Conservation (phyloP, 2,888 invertebrate genomes). For the Trissolcus brochymenae region DNA sequence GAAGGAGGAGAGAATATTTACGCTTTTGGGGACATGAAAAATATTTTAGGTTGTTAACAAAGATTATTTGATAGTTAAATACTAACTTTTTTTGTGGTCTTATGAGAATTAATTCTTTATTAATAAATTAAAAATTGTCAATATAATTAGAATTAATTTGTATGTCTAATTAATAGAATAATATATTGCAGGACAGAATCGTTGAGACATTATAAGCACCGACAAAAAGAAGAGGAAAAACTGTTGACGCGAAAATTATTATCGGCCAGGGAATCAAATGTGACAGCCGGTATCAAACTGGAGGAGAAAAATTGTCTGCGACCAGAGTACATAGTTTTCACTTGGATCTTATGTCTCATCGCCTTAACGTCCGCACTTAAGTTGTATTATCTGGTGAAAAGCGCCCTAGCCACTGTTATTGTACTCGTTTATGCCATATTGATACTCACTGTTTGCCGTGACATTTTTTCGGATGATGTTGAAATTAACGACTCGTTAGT, state of each 20-base stretch:
- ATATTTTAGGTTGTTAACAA: slow-evolving; percentile 51
- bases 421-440: slow-evolving; percentile 85
- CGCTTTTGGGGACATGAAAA: slow-evolving; percentile 64
- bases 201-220: slow-evolving; percentile 58
- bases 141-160: too few relatives aligned
- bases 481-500: slow-evolving; percentile 61
- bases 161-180: not conserved
- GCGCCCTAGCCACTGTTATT: slow-evolving; percentile 86
- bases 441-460: slow-evolving; percentile 80
- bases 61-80: not conserved
- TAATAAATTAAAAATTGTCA: too few relatives aligned
- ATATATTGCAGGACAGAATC: slow-evolving; percentile 33
- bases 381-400: slow-evolving; percentile 91
- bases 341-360: slow-evolving; percentile 94
- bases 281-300: slow-evolving; percentile 21
- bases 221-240: slow-evolving; percentile 37
- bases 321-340: slow-evolving; percentile 94
- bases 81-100: not conserved
- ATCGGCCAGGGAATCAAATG: slow-evolving; percentile 48
- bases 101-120: too few relatives aligned
- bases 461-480: slow-evolving; percentile 76
- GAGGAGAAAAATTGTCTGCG: slow-evolving; percentile 78
- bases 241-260: slow-evolving; percentile 53
- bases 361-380: slow-evolving; percentile 94
- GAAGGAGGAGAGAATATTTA: slow-evolving; percentile 63